Percentiles rank a stretch among this genome's conserved stretches.
Conservation (phyloP, 2,797 vertebrate genomes). For the Gymnopithys bicolor region DNA sequence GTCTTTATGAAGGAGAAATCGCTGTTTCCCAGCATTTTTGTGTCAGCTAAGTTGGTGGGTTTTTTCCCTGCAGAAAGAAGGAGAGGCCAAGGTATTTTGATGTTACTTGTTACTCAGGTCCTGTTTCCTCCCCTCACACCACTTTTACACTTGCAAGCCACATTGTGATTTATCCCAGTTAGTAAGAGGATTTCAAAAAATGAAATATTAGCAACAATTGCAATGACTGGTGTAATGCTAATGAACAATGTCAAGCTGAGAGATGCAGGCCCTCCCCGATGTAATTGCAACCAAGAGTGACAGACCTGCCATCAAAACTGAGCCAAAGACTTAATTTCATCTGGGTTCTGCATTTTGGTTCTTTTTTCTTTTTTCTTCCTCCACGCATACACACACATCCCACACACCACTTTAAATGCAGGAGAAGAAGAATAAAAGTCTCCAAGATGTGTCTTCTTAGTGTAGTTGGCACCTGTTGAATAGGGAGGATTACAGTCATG, state of each 20-base stretch:
- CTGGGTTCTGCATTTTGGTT: background rate
- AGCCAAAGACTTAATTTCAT: background rate
- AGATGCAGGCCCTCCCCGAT: background rate
- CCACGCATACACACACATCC: too few relatives aligned
- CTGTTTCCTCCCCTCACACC: background rate
- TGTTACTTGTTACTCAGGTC: background rate
- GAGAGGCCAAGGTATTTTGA: background rate
- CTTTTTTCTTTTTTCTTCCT: too few relatives aligned
- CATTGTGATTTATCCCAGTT: background rate
- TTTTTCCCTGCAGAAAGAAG: background rate
- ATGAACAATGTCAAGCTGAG: background rate
- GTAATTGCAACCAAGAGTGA: background rate
- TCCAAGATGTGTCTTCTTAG: background rate
- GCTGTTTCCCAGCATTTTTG: background rate
- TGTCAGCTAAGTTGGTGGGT: background rate
- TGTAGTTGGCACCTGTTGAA: background rate
- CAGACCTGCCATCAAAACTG: background rate
- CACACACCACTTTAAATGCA: background rate
- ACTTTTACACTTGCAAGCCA: background rate
- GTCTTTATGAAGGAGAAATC: background rate
- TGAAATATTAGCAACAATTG: background rate
- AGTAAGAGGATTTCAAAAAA: background rate
- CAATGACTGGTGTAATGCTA: background rate
- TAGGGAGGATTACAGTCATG: background rate
- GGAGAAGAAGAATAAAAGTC: background rate